Base-by-base conservation (phyloP, 2,888 invertebrate species). In the Acanthopleura granulata region DNA sequence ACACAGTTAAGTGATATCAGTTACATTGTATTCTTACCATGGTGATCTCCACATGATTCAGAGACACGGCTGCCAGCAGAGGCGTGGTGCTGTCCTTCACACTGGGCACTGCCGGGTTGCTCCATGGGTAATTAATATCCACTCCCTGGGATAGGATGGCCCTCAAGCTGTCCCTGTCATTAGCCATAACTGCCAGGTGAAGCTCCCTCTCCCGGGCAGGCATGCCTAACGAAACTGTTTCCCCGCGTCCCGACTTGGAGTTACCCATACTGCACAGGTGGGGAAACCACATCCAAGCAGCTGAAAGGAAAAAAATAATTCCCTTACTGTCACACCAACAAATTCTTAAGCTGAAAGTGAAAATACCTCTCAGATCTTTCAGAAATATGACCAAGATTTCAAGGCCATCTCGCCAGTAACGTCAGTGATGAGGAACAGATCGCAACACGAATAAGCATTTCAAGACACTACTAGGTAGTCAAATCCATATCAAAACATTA, bases 51-150 rank as follows among this genome's bases (percentile, higher is more conserved):
- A 87, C 86, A 82, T 91, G 90, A 80, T 91, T 91, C 29, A 91
- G 85, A 0, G 91, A 91, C 14, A 91, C 91, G 25, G 91, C 91
- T 78, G 90, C 90, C 75, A 90, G 85, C n/a, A 91, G 83, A 4
- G 91, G 91, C 11, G 91, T 91, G 30, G 88, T 89, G 69, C 91
- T 91, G 80, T 91, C 91, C 79, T 91, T 91, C 25, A 91, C 87
- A 82, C 90, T 90, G n/a, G 91, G 91, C 15, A 89, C 88, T 49
- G 88, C 85, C 12, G 89, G 87, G 76, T 91, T 91, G 75, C 86
- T 87, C 90, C 91, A 91, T 0, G 91, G 90, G 81, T 89, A 89
- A 82, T 91, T 90, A 18, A 91, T 85, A 78, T 91, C 89, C 18
- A 89, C 89, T 15, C 90, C 89, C 49, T 86, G 83, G 11, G 83